Base-by-base conservation (phyloP, 1,140 invertebrate genomes). In the Ceratoteleas bidentatus region DNA sequence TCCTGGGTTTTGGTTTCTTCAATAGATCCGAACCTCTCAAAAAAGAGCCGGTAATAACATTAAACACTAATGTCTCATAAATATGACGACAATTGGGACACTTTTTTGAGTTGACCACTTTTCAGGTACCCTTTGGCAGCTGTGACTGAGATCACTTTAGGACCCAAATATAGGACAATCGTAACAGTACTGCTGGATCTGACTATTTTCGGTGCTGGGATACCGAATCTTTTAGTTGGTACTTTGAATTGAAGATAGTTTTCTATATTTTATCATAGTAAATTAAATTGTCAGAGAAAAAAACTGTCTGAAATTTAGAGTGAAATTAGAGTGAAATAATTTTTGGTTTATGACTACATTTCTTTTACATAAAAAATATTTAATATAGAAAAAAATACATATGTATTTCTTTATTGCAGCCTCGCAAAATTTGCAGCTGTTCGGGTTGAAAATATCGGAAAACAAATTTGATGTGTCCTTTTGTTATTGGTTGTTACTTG, bases 171-270 rank as follows among this genome's bases (percentile, higher is more conserved):
- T 9, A 91, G 93, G 43, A 91, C 90, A 14, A 84, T 94, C 11
- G 94, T 96, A 0, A 95, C 93, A 0, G 89, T 95, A 60, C 90
- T 96, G 5, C 89, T 96, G 6, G 94, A 96, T 81, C 85, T 96
- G 0, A 95, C 95, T 0, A 93, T 96, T 40, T 96, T 96, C 85
- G 93, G 94, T 8, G 94, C 93, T 15, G 94, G 94, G 16, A 94
- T 96, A 84, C 95, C 95, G 10, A 96, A 96, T 88, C 92, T 96
- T 52, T 92, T 96, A 66, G 93, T 96, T 77, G 94, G 95, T 95
- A 91, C 91, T 66, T 92, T 85, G 61, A 49, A 40, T 43, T n/a
- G 9, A 43, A 50, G 3, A 40, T 43, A 33, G 24, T 43, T 52
- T 50, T 49, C n/a, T 60, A 45, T 34, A 49, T n/a, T n/a, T n/a